These are phyloP conservation scores for Aplysia californica DNA, from an alignment of 1,140 invertebrate genomes.

Conservation along the genomic window DNA sequence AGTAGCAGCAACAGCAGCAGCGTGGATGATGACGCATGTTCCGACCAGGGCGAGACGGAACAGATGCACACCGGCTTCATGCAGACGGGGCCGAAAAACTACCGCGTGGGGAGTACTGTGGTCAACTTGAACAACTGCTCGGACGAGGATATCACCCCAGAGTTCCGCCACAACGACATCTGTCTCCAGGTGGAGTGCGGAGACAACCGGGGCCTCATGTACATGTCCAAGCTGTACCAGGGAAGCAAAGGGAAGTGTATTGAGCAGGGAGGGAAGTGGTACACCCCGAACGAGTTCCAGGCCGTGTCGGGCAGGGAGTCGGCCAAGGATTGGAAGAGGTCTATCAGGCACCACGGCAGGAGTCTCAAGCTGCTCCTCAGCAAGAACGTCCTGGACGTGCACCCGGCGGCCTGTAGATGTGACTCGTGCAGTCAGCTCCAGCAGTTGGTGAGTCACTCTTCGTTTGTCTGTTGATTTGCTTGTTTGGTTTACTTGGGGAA, in stretches of 20 bases:
- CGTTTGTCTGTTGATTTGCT: neutral
- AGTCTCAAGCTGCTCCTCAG: conserved; percentile 69
- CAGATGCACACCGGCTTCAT: conserved; percentile 38
- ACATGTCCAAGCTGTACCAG: conserved; percentile 66
- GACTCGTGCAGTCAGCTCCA: conserved; percentile 54
- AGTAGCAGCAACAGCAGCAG: conserved; percentile 10
- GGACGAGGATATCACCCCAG: conserved; percentile 61
- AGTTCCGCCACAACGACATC: conserved; percentile 63
- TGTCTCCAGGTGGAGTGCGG: conserved; percentile 69
- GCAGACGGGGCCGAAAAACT: conserved; percentile 35
- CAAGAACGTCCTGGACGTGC: conserved; percentile 69
- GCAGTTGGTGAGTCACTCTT: conserved; percentile 38
- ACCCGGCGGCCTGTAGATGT: conserved; percentile 68
- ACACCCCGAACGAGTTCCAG: conserved; percentile 72
- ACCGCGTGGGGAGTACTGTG: conserved; percentile 38
- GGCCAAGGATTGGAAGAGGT: conserved; percentile 72
- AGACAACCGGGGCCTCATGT: conserved; percentile 63
- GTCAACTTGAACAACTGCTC: conserved; percentile 34
- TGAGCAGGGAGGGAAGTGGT: conserved; percentile 64
- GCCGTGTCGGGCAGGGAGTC: conserved; percentile 69
- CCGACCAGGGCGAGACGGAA: conserved; percentile 29
- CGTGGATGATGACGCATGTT: conserved; percentile 19
- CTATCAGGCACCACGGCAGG: conserved; percentile 69
- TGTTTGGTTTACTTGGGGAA: too few relatives aligned
- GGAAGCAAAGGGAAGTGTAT: conserved; percentile 69